Evolutionary conservation across 2,888 invertebrate species (phyloP).

Genomic region (Emmelina monodactyla): DNA sequence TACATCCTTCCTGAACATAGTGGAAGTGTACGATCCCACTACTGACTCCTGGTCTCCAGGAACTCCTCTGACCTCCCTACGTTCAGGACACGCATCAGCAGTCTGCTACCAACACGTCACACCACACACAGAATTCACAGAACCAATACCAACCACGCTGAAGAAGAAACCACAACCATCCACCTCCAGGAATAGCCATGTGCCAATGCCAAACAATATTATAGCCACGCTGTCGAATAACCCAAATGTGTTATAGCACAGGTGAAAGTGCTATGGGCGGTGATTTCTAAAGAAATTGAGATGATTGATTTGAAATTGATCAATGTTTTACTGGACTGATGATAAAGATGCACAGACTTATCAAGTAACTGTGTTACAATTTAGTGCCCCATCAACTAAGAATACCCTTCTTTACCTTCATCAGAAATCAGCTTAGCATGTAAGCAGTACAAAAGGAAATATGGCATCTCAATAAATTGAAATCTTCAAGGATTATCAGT

Average conservation of each 20-base stretch:
- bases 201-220: slow-evolving; percentile 45
- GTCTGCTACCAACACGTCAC: slow-evolving; percentile 83
- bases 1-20: slow-evolving; percentile 80
- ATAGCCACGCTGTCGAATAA: slow-evolving; percentile 42
- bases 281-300: too few species aligned
- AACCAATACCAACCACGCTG: slow-evolving; percentile 22
- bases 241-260: slow-evolving; percentile 21
- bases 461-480: too few species aligned
- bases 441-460: too few species aligned
- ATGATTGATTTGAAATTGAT: too few species aligned
- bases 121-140: slow-evolving; percentile 24
- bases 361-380: too few species aligned
- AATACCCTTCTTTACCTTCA: too few species aligned
- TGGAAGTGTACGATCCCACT: slow-evolving; percentile 87
- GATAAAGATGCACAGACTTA: too few species aligned
- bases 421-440: too few species aligned
- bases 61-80: slow-evolving; percentile 79
- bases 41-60: slow-evolving; percentile 80
- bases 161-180: slow-evolving; percentile 19
- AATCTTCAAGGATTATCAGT: too few species aligned
- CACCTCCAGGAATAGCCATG: slow-evolving; percentile 25
- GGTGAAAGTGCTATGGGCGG: slow-evolving; percentile 14
- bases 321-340: too few species aligned
- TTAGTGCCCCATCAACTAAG: too few species aligned
- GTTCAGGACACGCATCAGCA: slow-evolving; percentile 92